These are phyloP conservation scores for Hymenochirus boettgeri DNA, from an alignment of 2,113 vertebrate genomes.

Conservation along the genomic window DNA sequence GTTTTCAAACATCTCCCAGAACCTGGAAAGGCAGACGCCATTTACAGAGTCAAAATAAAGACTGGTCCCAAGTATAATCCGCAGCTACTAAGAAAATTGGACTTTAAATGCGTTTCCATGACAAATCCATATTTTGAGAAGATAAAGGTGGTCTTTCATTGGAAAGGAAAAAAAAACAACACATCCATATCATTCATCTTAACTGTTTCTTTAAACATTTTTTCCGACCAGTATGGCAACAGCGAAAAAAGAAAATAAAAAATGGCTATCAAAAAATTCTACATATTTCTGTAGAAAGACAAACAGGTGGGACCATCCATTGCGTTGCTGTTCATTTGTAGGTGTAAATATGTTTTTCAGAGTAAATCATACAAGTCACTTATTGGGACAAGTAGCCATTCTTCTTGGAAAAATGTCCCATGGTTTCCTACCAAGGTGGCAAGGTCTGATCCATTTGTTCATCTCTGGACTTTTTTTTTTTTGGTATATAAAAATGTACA, in stretches of 20 bases:
- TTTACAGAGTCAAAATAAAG: conserved; percentile 35
- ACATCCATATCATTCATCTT: conserved; percentile 9
- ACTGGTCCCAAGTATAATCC: conserved; percentile 17
- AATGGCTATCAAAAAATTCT: background rate
- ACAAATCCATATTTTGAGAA: conserved; percentile 27
- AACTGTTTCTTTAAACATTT: background rate
- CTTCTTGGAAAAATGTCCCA: too few relatives aligned
- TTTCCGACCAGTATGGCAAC: background rate
- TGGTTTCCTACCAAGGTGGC: too few relatives aligned
- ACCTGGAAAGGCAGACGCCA: conserved; percentile 35
- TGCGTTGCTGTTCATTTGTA: too few relatives aligned
- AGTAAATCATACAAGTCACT: too few relatives aligned
- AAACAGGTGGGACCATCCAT: background rate
- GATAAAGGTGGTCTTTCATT: conserved; percentile 27
- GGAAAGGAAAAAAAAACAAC: conserved; percentile 7
- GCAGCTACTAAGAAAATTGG: conserved; percentile 28
- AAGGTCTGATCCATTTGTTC: too few relatives aligned
- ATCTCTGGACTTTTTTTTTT: too few relatives aligned
- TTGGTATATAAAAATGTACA: too few relatives aligned
- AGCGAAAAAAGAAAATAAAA: too few relatives aligned
- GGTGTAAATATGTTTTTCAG: too few relatives aligned
- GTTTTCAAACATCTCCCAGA: conserved; percentile 29
- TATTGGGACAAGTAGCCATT: too few relatives aligned
- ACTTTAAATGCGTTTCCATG: conserved; percentile 33
- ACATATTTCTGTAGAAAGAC: background rate